phyloP scores from a whole-genome alignment of 2,113 vertebrate species.

The Mesoclemmys tuberculata region DNA sequence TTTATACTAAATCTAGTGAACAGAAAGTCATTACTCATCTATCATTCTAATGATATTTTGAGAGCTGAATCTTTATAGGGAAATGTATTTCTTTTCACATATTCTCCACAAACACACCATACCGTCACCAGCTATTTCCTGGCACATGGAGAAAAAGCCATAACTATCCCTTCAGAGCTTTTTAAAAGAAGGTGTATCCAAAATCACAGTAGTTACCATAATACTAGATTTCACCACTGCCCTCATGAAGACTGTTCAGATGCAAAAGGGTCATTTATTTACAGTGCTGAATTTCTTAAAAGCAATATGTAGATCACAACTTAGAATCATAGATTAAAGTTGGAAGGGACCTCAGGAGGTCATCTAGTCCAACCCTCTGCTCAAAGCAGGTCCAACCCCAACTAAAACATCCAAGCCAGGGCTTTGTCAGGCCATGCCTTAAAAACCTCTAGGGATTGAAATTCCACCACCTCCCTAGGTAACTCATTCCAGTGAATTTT shows the following conservation, averaged over 20 bases:
- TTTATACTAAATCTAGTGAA: slow-evolving; percentile 2
- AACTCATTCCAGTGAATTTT: too few species aligned
- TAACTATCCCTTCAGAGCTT: neutral
- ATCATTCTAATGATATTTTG: slow-evolving; percentile 28
- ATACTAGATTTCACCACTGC: neutral
- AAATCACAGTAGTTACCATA: neutral
- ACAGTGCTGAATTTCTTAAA: neutral
- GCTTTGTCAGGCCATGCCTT: too few species aligned
- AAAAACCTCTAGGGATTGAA: too few species aligned
- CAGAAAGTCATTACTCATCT: slow-evolving; percentile 20
- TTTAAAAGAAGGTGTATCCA: neutral
- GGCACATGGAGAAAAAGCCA: neutral
- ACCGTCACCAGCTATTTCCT: neutral
- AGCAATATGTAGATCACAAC: too few species aligned
- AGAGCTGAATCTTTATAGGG: neutral
- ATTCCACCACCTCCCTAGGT: too few species aligned
- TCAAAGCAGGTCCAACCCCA: too few species aligned
- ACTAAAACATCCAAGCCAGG: too few species aligned
- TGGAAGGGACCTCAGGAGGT: too few species aligned
- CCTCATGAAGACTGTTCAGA: fast-evolving
- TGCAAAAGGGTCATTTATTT: neutral
- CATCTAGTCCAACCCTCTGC: too few species aligned
- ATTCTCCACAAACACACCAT: neutral
- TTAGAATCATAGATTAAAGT: too few species aligned
- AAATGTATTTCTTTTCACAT: slow-evolving; percentile 10